A percentile compares a stretch with the other conserved stretches of the same genome.
phyloP scores from a whole-genome alignment of 2,113 vertebrate genomes.

The Gorilla gorilla region DNA sequence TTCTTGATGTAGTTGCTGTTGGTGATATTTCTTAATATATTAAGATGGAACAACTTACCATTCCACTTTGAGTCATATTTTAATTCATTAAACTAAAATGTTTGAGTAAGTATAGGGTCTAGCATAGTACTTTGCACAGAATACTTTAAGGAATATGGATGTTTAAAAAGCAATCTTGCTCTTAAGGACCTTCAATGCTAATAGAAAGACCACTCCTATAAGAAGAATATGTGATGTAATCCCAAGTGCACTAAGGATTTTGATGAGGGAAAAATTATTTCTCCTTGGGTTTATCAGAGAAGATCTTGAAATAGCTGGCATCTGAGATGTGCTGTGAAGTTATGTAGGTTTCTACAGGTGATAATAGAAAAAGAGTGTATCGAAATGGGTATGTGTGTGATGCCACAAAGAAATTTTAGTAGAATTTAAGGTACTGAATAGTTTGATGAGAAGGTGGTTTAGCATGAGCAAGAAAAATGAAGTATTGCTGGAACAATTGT shows the following conservation, averaged over 20 bases:
- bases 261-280: neutral
- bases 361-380: neutral
- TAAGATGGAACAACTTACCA: neutral
- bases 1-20: neutral
- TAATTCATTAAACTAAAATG: neutral
- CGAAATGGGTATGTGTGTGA: neutral
- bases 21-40: neutral
- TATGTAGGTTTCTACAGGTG: neutral
- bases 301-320: neutral
- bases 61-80: neutral
- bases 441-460: neutral
- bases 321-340: neutral
- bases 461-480: neutral
- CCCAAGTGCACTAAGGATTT: neutral
- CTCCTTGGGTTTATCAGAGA: neutral
- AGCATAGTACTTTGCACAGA: neutral
- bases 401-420: neutral
- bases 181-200: neutral
- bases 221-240: neutral
- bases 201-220: neutral
- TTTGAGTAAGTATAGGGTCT: neutral
- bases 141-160: neutral
- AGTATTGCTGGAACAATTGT: neutral
- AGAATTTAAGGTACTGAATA: neutral
- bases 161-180: neutral